Conservation (phyloP, 2,113 vertebrate genomes). For the Amphiprion ocellaris region DNA sequence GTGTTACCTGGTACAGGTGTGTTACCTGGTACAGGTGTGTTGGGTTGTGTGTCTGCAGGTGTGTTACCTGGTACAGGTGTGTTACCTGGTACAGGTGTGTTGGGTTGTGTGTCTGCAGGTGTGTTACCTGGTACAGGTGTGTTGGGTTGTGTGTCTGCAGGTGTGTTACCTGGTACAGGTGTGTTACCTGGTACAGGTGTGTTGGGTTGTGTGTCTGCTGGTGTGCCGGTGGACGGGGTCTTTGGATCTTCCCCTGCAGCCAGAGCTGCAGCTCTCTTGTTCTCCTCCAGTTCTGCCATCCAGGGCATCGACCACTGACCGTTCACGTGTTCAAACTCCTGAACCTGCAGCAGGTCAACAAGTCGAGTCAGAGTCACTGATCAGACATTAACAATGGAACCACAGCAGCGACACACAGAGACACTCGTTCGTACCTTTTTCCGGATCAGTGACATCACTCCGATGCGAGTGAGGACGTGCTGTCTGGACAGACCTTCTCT, state of each 20-base stretch:
- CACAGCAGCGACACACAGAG: too few relatives aligned
- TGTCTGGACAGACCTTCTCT: slow-evolving; percentile 96
- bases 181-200: slow-evolving; percentile 90
- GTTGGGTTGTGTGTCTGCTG: slow-evolving; percentile 96
- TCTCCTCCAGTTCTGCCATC: slow-evolving; percentile 96
- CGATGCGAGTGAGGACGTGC: slow-evolving; percentile 97
- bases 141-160: too few relatives aligned
- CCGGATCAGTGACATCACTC: slow-evolving; percentile 98
- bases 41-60: too few relatives aligned
- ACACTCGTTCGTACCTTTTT: slow-evolving; percentile 88
- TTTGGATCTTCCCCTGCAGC: slow-evolving; percentile 86
- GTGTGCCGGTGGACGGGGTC: slow-evolving; percentile 92
- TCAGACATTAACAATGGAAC: too few relatives aligned
- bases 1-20: too few relatives aligned
- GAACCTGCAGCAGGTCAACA: slow-evolving; percentile 85
- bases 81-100: slow-evolving; percentile 74
- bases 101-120: slow-evolving; percentile 83
- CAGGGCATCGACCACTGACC: slow-evolving; percentile 99
- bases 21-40: too few relatives aligned
- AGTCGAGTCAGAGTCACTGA: background rate
- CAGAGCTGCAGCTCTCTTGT: slow-evolving; percentile 90
- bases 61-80: too few relatives aligned
- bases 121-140: too few relatives aligned
- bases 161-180: background rate
- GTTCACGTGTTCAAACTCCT: slow-evolving; percentile 98